Conservation (phyloP, 1,140 invertebrate genomes). For the Aradophagus sp. region DNA sequence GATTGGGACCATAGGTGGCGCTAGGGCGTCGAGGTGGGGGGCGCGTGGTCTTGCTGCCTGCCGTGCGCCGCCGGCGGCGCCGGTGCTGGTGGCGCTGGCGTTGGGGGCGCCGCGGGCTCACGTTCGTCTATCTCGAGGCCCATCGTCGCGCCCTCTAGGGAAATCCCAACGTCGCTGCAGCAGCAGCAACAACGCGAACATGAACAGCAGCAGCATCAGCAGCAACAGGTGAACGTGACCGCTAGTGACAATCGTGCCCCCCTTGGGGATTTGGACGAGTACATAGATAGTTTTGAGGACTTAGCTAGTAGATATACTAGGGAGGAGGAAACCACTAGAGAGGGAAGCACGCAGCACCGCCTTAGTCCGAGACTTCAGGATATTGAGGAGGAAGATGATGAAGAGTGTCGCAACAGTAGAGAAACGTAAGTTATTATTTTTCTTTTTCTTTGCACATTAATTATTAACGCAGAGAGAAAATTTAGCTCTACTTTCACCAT, state of each 20-base stretch:
- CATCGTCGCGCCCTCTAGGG: conserved; percentile 36
- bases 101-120: conserved; percentile 62
- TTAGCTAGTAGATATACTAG: conserved; percentile 33
- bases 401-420: conserved; percentile 68
- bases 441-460: background rate
- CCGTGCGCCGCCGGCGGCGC: conserved; percentile 75
- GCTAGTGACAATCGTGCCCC: conserved; percentile 56
- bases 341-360: conserved; percentile 67
- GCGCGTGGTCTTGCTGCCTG: conserved; percentile 75
- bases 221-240: conserved; percentile 13
- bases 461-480: background rate
- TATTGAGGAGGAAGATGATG: conserved; percentile 76
- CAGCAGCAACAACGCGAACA: conserved; percentile 36
- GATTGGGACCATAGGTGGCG: conserved; percentile 64
- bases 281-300: conserved; percentile 62
- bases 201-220: conserved; percentile 37
- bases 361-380: conserved; percentile 74
- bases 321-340: conserved; percentile 62
- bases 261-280: conserved; percentile 65
- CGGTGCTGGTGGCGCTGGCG: conserved; percentile 70
- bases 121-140: conserved; percentile 54
- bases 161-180: conserved; percentile 41
- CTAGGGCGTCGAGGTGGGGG: conserved; percentile 74
- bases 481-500: no score
- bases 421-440: conserved; percentile 62